Evolutionary conservation across 2,797 vertebrate genomes (phyloP), one percentile per base, ranked within the genome.

Genomic region (Karalla daura): DNA sequence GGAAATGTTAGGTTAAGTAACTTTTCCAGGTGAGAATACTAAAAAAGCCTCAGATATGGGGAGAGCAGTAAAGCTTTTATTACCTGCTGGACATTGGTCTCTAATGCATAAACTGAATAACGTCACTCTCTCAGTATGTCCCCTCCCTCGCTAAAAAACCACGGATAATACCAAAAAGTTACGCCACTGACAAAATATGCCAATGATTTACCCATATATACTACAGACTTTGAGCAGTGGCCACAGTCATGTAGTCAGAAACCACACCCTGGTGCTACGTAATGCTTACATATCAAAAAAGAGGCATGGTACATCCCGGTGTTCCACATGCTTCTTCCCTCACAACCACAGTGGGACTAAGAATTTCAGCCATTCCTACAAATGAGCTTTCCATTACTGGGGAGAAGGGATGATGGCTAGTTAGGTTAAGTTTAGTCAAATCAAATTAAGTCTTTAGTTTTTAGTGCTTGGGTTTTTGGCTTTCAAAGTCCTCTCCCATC

Each of bases 381-480:
- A 88, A 90, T 78, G 84, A 90, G 78, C 76, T 86, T 85, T 75
- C 83, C 87, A 83, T 80, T 6, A 30, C 63, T 2, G 7, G 36
- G 50, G 15, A 55, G 73, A 81, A 84, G 74, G 47, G 77, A 81
- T 85, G 84, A 89, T 76, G 63, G 73, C 54, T 35, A 28, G 20
- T 44, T 41, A 23, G 30, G 39, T 37, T 51, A 46, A 64, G 37
- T 23, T 45, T 50, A 55, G 44, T 39, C 43, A 43, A 44, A 61
- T 15, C n/a, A 56, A 49, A 40, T 28, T 14, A 46, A 41, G 36
- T 35, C 20, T 59, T 52, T 11, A 3, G n/a, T 9, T 9, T 33
- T 33, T 10, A 8, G 24, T 24, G 27, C n/a, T 33, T 7, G 4
- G 24, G 20, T 25, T 17, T 17, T 11, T 2, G 11, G 13, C 12